These are phyloP conservation scores for Salticus scenicus DNA, from an alignment of 2,888 invertebrate species.

Conservation along the genomic window DNA sequence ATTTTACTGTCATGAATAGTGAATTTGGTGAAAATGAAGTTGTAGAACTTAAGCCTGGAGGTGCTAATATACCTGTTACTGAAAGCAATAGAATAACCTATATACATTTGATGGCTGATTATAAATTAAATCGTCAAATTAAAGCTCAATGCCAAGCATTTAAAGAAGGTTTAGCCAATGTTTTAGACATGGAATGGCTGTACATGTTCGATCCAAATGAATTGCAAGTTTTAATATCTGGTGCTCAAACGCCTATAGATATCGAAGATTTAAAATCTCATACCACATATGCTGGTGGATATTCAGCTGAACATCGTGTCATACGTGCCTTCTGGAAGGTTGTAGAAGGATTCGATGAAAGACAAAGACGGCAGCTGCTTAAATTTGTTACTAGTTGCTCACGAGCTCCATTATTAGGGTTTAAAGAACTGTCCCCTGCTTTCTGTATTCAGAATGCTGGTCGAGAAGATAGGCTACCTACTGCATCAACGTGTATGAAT, in stretches of 20 bases:
- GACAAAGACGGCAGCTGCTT: conserved; percentile 88
- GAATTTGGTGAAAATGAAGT: conserved; percentile 91
- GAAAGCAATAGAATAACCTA: conserved; percentile 96
- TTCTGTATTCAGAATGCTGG: conserved; percentile 97
- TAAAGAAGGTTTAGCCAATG: conserved; percentile 90
- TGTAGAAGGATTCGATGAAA: conserved; percentile 86
- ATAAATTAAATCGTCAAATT: conserved; percentile 87
- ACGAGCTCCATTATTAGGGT: conserved; percentile 95
- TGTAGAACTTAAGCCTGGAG: conserved; percentile 92
- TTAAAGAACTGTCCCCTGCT: conserved; percentile 96
- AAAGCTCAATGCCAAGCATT: conserved; percentile 90
- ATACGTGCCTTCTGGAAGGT: conserved; percentile 93
- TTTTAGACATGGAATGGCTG: conserved; percentile 93
- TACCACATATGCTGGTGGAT: conserved; percentile 94
- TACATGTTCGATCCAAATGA: conserved; percentile 96
- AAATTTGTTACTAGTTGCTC: conserved; percentile 99
- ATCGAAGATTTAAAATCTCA: conserved; percentile 88
- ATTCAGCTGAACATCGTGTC: conserved; percentile 87
- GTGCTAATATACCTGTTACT: conserved; percentile 91
- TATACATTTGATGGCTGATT: conserved; percentile 96
- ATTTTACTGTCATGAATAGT: conserved; percentile 93
- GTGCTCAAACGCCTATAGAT: conserved; percentile 95
- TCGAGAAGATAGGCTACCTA: conserved; percentile 91
- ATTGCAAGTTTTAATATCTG: conserved; percentile 96
- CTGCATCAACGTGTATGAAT: conserved; percentile 99